These are phyloP conservation scores for Gonioctena quinquepunctata DNA, from an alignment of 1,140 invertebrate species.

Conservation along the genomic window DNA sequence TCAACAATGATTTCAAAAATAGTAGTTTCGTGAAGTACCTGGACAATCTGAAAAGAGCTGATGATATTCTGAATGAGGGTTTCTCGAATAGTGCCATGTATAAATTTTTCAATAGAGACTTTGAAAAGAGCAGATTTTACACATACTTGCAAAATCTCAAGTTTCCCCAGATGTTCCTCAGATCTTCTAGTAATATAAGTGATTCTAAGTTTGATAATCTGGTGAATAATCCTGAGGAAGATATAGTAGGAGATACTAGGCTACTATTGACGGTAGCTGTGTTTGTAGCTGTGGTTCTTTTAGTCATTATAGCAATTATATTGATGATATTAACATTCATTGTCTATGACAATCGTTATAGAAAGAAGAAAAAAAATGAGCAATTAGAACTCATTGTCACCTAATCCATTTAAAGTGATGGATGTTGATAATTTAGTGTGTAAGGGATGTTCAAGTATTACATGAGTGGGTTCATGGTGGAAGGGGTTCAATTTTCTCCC, in stretches of 20 bases:
- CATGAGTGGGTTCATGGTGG: too few species aligned
- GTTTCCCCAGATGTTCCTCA: neutral
- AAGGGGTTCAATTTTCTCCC: too few species aligned
- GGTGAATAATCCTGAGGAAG: neutral
- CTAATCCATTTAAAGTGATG: too few species aligned
- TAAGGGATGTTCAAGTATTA: too few species aligned
- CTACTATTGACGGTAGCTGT: neutral
- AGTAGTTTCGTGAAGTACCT: constrained; percentile 11
- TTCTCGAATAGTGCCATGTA: neutral
- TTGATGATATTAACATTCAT: neutral
- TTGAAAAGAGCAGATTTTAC: constrained; percentile 11
- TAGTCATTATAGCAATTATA: neutral
- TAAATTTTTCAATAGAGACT: constrained; percentile 8
- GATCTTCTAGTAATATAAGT: neutral
- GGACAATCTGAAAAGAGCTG: neutral
- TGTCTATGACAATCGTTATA: neutral
- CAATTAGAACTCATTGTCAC: neutral
- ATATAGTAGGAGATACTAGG: neutral
- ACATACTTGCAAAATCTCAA: neutral
- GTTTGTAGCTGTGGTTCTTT: neutral
- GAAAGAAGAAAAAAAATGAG: neutral
- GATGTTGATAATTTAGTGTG: too few species aligned
- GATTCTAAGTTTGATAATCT: neutral
- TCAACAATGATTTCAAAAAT: constrained; percentile 10
- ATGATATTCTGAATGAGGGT: neutral